Conservation (phyloP, 2,113 vertebrate species). For the Chrysochloris asiatica region DNA sequence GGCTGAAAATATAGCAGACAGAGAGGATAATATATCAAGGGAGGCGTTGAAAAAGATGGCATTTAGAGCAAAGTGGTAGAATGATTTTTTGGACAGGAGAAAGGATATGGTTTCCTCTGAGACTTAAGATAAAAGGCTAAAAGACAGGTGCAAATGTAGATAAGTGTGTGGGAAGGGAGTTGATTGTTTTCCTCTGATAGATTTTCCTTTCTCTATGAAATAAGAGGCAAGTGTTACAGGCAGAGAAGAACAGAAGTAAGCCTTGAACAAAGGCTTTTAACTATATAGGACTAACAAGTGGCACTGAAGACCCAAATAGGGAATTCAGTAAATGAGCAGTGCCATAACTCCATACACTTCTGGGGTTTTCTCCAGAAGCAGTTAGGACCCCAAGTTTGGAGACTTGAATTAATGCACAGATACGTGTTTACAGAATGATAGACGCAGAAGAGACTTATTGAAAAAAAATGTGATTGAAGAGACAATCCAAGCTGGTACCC, state of each 20-base stretch:
- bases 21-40: constrained; percentile 25
- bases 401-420: neutral
- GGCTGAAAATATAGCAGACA: constrained; percentile 24
- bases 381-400: neutral
- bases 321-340: too few species aligned
- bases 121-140: constrained; percentile 47
- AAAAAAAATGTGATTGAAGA: neutral
- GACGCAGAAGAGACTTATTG: neutral
- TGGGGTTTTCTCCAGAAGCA: neutral
- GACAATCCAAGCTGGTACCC: neutral
- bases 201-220: constrained; percentile 16
- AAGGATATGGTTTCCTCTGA: neutral
- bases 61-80: constrained; percentile 24
- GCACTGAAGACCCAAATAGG: neutral
- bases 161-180: neutral
- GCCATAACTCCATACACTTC: neutral
- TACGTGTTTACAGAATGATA: accelerated
- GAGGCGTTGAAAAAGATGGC: neutral
- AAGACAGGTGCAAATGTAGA: constrained; percentile 52
- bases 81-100: neutral
- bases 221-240: neutral
- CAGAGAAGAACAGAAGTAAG: neutral
- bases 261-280: neutral
- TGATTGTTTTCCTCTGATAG: neutral
- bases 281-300: neutral